A percentile compares a stretch with the other conserved stretches of the same genome.
Evolutionary conservation across 2,888 invertebrate species (phyloP).

Genomic region (Nomada fabriciana): DNA sequence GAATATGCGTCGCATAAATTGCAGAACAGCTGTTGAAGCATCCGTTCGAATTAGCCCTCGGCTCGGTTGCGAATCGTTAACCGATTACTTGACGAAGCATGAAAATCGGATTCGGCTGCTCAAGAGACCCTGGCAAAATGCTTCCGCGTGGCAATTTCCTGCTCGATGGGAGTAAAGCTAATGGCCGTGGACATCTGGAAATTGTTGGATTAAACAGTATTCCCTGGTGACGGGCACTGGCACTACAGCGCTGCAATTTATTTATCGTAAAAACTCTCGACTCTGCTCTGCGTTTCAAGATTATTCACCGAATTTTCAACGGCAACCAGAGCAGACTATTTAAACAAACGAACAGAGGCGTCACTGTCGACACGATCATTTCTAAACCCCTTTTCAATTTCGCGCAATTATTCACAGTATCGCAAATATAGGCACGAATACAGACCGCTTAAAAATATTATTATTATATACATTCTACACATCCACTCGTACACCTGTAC

Average conservation of each 20-base stretch:
- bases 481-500: no score
- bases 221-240: neutral
- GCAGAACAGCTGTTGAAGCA: conserved; percentile 46
- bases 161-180: conserved; percentile 56
- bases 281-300: no score
- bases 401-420: no score
- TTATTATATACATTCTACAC: no score
- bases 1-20: conserved; percentile 58
- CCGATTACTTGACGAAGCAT: conserved; percentile 65
- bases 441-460: no score
- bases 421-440: no score
- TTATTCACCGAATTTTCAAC: no score
- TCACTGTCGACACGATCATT: no score
- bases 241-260: neutral
- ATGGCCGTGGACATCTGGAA: conserved; percentile 55
- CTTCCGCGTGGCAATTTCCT: conserved; percentile 67
- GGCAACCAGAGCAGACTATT: no score
- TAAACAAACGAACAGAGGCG: no score
- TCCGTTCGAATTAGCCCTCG: conserved; percentile 65
- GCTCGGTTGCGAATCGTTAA: conserved; percentile 68
- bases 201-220: conserved; percentile 43
- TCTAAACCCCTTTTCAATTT: no score
- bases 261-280: neutral
- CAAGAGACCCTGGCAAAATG: conserved; percentile 64
- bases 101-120: conserved; percentile 70